Percentiles rank a stretch among this genome's conserved stretches.
Evolutionary conservation across 2,797 vertebrate species (phyloP).

Genomic region (Acestrorhynchus altus): DNA sequence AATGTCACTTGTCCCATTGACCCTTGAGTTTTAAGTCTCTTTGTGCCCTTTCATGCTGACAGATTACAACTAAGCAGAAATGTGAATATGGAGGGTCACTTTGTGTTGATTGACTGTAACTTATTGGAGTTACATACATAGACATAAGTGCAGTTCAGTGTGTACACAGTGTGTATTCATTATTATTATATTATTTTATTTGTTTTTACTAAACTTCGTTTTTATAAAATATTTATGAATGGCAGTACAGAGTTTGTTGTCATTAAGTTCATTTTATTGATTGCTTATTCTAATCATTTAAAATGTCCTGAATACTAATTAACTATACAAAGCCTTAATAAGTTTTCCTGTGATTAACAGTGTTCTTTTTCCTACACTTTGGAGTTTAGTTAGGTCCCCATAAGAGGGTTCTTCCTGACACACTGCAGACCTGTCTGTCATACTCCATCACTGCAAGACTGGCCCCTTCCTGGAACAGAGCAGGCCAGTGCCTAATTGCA

Average conservation of each 20-base stretch:
- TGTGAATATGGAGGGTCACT: neutral
- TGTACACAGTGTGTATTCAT: too few species aligned
- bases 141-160: too few species aligned
- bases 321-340: neutral
- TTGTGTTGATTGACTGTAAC: too few species aligned
- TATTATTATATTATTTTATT: too few species aligned
- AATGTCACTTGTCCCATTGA: neutral
- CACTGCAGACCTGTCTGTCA: constrained; percentile 86
- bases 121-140: too few species aligned
- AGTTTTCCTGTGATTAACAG: constrained; percentile 18
- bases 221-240: too few species aligned
- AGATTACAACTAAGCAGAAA: neutral
- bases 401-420: constrained; percentile 75
- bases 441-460: constrained; percentile 83
- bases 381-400: constrained; percentile 65
- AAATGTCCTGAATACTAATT: neutral
- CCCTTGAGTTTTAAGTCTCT: constrained; percentile 8
- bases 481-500: constrained; percentile 84
- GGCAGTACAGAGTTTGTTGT: neutral
- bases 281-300: neutral
- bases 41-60: neutral
- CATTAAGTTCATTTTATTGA: neutral
- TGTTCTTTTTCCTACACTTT: constrained; percentile 30
- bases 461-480: constrained; percentile 89
- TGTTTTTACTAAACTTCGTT: too few species aligned